Evolutionary conservation across 2,797 vertebrate genomes (phyloP).

Genomic region (Microtus agrestis): DNA sequence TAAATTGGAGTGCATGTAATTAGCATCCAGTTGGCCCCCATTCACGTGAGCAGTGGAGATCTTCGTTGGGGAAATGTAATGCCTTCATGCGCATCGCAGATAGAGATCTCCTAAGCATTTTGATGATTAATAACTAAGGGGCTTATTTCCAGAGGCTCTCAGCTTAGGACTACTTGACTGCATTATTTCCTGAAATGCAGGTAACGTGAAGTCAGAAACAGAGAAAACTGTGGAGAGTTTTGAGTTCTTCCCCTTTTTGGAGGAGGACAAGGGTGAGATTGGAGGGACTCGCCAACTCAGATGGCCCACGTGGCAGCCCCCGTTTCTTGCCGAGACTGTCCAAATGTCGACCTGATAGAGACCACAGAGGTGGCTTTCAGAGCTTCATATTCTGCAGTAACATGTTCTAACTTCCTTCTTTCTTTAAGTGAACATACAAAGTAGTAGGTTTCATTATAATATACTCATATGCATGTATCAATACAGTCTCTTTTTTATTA

Average conservation of each 20-base stretch:
- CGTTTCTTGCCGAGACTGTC: neutral
- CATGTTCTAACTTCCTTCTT: neutral
- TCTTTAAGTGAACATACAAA: neutral
- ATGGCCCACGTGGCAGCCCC: neutral
- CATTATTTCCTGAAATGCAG: neutral
- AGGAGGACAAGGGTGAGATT: neutral
- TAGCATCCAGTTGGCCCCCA: constrained; percentile 29
- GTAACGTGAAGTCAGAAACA: neutral
- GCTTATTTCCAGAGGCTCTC: constrained; percentile 25
- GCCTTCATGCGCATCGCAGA: neutral
- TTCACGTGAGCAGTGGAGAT: constrained; percentile 35
- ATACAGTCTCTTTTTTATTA: neutral
- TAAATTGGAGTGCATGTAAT: constrained; percentile 36
- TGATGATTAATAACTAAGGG: neutral
- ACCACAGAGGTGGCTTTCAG: neutral
- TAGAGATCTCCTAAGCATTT: constrained; percentile 45
- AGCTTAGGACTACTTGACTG: neutral
- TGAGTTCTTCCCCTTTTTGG: neutral
- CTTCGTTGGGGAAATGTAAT: constrained; percentile 54
- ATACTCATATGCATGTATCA: neutral
- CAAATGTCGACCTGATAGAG: neutral
- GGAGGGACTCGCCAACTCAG: neutral
- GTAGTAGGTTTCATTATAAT: neutral
- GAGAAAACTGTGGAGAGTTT: neutral
- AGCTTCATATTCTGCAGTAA: neutral